A percentile compares a stretch with the other conserved stretches of the same genome.
Conservation (phyloP, 2,888 invertebrate genomes). For the Dryadula phaetusa region DNA sequence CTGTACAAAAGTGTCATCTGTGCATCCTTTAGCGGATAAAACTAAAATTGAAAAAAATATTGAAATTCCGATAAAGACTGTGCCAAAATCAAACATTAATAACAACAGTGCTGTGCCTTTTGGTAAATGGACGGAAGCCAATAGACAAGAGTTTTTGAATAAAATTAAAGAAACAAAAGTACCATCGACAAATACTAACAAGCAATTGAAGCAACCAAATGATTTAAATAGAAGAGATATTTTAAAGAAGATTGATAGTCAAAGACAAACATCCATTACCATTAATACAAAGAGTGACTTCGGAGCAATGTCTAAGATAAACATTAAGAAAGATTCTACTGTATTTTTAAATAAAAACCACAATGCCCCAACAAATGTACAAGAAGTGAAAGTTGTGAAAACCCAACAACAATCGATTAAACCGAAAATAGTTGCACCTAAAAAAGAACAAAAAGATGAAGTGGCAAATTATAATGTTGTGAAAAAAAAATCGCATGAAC, state of each 20-base stretch:
- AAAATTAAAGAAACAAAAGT: conserved; percentile 73
- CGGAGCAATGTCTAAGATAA: conserved; percentile 53
- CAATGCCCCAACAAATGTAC: conserved; percentile 33
- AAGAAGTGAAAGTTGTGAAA: conserved; percentile 35
- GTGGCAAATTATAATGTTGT: conserved; percentile 44
- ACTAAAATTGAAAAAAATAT: conserved; percentile 38
- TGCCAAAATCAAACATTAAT: conserved; percentile 60
- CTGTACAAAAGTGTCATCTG: too few species aligned
- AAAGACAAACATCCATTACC: conserved; percentile 64
- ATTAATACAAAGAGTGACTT: conserved; percentile 62
- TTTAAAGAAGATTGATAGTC: conserved; percentile 74
- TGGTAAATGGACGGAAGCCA: conserved; percentile 78
- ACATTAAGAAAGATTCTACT: conserved; percentile 60
- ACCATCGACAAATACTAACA: conserved; percentile 63
- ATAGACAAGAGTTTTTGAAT: conserved; percentile 75
- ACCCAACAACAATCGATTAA: conserved; percentile 37
- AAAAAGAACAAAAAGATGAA: conserved; percentile 49
- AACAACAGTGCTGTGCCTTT: conserved; percentile 74
- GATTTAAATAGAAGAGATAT: conserved; percentile 78
- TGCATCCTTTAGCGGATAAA: conserved; percentile 10
- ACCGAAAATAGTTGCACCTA: conserved; percentile 51
- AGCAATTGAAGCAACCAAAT: conserved; percentile 76
- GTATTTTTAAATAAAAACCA: conserved; percentile 58
- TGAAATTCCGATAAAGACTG: conserved; percentile 46
- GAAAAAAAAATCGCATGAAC: too few species aligned